Percentiles rank a stretch among this genome's conserved stretches.
phyloP scores from a whole-genome alignment of 1,140 invertebrate species.

The Polyergus mexicanus region DNA sequence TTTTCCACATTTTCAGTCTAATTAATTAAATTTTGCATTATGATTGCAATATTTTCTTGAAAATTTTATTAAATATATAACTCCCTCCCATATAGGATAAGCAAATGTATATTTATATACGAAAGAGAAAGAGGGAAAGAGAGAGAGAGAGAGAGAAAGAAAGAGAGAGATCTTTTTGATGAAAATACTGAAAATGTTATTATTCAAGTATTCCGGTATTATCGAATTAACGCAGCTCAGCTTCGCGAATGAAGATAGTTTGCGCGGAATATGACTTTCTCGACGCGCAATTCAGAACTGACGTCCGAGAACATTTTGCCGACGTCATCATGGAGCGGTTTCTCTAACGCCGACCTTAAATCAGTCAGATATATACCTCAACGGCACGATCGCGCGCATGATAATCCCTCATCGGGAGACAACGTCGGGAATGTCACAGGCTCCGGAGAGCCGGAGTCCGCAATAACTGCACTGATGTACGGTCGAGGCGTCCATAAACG shows the following conservation, averaged over 20 bases:
- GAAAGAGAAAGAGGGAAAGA: no score
- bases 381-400: constrained; percentile 35
- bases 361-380: constrained; percentile 41
- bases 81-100: no score
- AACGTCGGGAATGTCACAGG: constrained; percentile 48
- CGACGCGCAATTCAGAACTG: background rate
- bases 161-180: background rate
- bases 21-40: background rate
- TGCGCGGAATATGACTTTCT: background rate
- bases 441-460: background rate
- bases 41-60: background rate
- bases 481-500: constrained; percentile 62
- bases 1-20: background rate
- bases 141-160: no score
- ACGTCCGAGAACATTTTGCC: constrained; percentile 21
- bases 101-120: background rate
- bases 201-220: background rate
- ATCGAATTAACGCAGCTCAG: background rate
- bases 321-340: constrained; percentile 33
- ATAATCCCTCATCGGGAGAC: constrained; percentile 56
- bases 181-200: background rate
- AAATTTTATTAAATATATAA: background rate
- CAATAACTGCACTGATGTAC: constrained; percentile 56
- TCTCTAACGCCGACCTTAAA: constrained; percentile 36
- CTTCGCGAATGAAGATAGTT: background rate